A percentile compares a stretch with the other conserved stretches of the same genome.
These are phyloP conservation scores for Hippoglossus stenolepis DNA, from an alignment of 2,113 vertebrate genomes.

Conservation along the genomic window DNA sequence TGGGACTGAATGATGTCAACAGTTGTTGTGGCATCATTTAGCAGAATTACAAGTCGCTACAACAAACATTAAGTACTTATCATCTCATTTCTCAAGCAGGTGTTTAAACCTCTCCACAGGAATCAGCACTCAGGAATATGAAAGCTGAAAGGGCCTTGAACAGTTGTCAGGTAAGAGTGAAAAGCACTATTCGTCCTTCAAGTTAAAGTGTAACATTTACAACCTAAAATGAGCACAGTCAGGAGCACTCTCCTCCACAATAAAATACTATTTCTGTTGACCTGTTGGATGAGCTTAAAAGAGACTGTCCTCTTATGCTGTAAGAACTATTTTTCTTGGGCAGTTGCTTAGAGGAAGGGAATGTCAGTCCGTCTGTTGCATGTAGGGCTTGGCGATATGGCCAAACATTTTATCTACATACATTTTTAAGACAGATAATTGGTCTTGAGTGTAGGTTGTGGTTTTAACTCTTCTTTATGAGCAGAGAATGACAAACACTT, in stretches of 20 bases:
- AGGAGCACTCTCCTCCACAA: not conserved
- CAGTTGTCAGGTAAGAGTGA: not conserved
- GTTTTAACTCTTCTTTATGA: no score
- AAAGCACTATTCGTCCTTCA: conserved; percentile 7
- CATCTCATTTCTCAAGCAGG: conserved; percentile 1
- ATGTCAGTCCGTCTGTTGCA: no score
- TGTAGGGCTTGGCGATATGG: no score
- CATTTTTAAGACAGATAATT: no score
- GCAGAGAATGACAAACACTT: no score
- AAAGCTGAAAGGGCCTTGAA: conserved; percentile 1
- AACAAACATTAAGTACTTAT: not conserved
- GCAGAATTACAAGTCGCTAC: not conserved
- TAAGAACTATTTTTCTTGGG: no score
- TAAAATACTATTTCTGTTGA: not conserved
- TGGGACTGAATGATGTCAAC: no score
- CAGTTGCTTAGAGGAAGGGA: no score
- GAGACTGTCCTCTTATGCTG: no score
- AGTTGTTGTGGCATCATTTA: not conserved
- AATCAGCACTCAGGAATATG: conserved; percentile 3
- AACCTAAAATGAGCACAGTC: not conserved
- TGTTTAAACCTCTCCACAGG: conserved; percentile 15
- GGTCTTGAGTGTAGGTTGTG: no score
- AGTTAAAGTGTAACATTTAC: not conserved
- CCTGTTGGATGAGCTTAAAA: not conserved
- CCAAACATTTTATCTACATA: no score